Evolutionary conservation across 2,113 vertebrate genomes (phyloP).

Genomic region (Oreochromis spilurus): DNA sequence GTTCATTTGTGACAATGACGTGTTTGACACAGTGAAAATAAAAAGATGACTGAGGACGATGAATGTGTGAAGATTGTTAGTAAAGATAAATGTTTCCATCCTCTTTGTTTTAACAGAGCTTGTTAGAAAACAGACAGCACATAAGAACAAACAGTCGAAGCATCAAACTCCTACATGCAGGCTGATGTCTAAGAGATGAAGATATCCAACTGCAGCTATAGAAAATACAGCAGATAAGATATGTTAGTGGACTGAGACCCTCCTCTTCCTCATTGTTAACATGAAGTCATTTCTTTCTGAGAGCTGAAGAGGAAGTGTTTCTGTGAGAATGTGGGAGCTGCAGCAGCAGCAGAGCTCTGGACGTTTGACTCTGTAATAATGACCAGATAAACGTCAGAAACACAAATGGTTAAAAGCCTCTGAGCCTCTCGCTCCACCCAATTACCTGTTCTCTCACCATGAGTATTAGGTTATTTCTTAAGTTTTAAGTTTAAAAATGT

Average conservation of each 20-base stretch:
- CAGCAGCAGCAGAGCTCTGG: rapidly evolving
- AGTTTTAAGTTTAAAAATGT: no score
- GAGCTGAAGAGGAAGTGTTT: neutral
- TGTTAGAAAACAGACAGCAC: neutral
- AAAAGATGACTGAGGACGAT: rapidly evolving
- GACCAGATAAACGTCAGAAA: neutral
- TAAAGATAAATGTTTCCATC: neutral
- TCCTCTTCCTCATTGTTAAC: no score
- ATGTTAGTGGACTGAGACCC: neutral
- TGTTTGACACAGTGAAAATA: neutral
- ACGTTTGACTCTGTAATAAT: rapidly evolving
- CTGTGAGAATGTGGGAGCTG: rapidly evolving
- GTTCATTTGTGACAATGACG: rapidly evolving
- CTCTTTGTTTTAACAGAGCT: rapidly evolving
- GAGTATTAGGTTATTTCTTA: no score
- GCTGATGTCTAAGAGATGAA: rapidly evolving
- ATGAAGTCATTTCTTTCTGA: rapidly evolving
- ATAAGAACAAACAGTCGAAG: neutral
- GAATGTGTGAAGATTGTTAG: neutral
- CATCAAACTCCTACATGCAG: rapidly evolving
- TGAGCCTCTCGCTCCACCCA: no score
- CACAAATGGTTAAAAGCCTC: rapidly evolving
- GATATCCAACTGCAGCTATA: neutral
- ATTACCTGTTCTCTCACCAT: no score
- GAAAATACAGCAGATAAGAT: rapidly evolving